Evolutionary conservation across 2,797 vertebrate species (phyloP).

Genomic region (Acanthiza pusilla): DNA sequence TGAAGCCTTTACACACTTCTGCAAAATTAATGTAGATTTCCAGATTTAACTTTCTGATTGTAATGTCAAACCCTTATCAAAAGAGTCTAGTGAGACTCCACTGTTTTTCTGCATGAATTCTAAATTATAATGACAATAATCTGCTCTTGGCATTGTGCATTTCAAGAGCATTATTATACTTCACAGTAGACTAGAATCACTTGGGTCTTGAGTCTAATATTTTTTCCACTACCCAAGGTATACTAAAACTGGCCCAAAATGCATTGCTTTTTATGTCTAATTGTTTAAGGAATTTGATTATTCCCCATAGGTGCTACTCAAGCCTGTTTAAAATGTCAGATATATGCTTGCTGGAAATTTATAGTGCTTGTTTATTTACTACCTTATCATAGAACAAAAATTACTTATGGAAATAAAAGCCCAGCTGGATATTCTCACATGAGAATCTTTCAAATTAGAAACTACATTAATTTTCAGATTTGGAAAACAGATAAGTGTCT

Average conservation of each 20-base stretch:
- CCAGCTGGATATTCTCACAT: background rate
- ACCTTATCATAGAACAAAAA: background rate
- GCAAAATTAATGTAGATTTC: background rate
- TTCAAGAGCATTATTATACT: background rate
- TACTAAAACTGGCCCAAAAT: background rate
- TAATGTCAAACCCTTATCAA: background rate
- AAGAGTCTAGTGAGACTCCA: background rate
- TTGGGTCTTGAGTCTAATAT: background rate
- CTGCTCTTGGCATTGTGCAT: background rate
- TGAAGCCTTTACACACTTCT: background rate
- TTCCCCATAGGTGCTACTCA: background rate
- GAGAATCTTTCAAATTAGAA: slow-evolving; percentile 8
- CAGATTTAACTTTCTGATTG: background rate
- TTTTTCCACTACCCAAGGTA: background rate
- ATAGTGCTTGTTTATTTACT: slow-evolving; percentile 3
- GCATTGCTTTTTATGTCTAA: background rate
- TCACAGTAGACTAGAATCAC: background rate
- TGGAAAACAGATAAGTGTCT: background rate
- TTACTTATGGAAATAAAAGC: background rate
- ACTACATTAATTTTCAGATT: background rate
- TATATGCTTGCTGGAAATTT: background rate
- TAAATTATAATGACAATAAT: slow-evolving; percentile 6
- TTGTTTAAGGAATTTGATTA: slow-evolving; percentile 11
- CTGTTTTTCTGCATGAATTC: slow-evolving; percentile 33
- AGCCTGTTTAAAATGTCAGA: background rate